These are phyloP conservation scores for Pemphredon lugubris DNA, from an alignment of 2,888 invertebrate species.

Conservation along the genomic window DNA sequence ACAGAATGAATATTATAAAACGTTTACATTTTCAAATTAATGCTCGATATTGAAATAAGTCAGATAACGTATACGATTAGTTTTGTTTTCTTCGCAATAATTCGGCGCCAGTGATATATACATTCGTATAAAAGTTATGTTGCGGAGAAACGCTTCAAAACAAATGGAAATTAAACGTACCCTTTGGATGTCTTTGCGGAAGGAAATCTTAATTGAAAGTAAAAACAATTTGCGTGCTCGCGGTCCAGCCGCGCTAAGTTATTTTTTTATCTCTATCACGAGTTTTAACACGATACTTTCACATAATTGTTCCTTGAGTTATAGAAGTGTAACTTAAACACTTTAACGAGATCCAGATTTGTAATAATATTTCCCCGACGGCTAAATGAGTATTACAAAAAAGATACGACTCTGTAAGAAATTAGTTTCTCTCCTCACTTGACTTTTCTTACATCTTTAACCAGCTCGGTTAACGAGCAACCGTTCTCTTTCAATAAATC, in stretches of 20 bases:
- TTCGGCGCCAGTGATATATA: constrained; percentile 21
- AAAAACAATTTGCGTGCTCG: constrained; percentile 17
- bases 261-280: constrained; percentile 17
- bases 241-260: constrained; percentile 48
- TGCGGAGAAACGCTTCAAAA: constrained; percentile 14
- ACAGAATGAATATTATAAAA: constrained; percentile 14
- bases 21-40: constrained; percentile 11
- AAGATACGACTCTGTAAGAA: neutral
- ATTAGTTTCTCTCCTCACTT: neutral
- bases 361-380: neutral
- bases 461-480: neutral
- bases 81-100: neutral
- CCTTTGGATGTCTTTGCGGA: constrained; percentile 8
- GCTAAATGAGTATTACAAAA: neutral
- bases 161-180: constrained; percentile 2
- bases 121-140: constrained; percentile 32
- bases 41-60: neutral
- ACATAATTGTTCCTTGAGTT: constrained; percentile 11
- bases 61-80: neutral
- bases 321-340: constrained; percentile 5
- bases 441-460: neutral
- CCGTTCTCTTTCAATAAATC: too few species aligned
- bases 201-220: constrained; percentile 9
- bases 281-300: constrained; percentile 32
- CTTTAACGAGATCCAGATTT: neutral